Percentiles rank a stretch among this genome's conserved stretches.
phyloP scores from a whole-genome alignment of 1,140 invertebrate species.

The Chionoecetes opilio region DNA sequence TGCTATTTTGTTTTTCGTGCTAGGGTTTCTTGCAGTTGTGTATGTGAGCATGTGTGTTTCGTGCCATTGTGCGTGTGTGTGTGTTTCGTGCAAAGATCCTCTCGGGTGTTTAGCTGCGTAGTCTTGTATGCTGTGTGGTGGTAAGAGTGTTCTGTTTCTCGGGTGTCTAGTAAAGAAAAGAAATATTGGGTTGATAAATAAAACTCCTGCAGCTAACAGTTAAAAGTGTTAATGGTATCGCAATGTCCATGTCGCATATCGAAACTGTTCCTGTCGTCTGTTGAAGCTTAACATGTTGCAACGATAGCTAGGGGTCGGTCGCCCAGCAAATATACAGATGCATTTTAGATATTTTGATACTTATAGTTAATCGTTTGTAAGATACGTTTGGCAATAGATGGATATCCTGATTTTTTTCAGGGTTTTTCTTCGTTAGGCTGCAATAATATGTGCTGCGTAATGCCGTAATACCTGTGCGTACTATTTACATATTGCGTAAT shows the following conservation, averaged over 20 bases:
- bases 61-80: no score
- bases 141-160: not conserved
- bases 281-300: not conserved
- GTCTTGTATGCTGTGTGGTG: not conserved
- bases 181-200: not conserved
- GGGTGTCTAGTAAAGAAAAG: no score
- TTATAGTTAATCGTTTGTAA: not conserved
- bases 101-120: no score
- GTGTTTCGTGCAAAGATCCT: not conserved
- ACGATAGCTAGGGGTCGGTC: no score
- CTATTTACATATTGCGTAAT: no score
- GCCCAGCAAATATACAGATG: not conserved
- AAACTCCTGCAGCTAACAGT: not conserved
- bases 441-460: not conserved
- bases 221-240: not conserved
- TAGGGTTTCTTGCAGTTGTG: not conserved
- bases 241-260: not conserved
- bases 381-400: not conserved
- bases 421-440: not conserved
- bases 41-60: not conserved
- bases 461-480: not conserved
- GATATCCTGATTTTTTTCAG: no score
- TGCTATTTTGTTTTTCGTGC: no score
- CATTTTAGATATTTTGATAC: not conserved
- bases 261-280: not conserved